Evolutionary conservation across 1,140 invertebrate genomes (phyloP).

Genomic region (Dendroctonus ponderosae): DNA sequence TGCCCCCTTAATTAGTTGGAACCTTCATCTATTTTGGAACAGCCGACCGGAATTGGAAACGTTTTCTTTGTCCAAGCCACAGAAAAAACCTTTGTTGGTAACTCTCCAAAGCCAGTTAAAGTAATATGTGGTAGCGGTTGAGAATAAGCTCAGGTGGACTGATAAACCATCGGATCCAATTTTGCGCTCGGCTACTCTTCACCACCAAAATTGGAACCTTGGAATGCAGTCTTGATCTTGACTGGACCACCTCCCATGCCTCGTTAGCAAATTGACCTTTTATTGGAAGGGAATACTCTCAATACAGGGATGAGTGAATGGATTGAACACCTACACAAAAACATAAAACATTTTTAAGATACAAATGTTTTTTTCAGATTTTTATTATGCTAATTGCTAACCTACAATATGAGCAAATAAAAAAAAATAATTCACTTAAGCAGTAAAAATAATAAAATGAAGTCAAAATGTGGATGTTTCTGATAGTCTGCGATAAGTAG

Average conservation of each 20-base stretch:
- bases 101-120: no score
- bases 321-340: slow-evolving; percentile 24
- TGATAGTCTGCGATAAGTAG: no score
- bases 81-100: background rate
- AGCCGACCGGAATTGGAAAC: no score
- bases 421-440: slow-evolving; percentile 4
- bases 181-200: slow-evolving; percentile 3
- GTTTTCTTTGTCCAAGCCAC: background rate
- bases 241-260: background rate
- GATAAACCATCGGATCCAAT: slow-evolving; percentile 7
- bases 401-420: slow-evolving; percentile 1
- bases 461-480: background rate
- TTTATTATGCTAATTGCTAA: slow-evolving; percentile 7
- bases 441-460: background rate
- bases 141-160: background rate
- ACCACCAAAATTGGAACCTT: slow-evolving; percentile 25
- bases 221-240: background rate
- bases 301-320: slow-evolving; percentile 5
- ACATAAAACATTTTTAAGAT: slow-evolving; percentile 8
- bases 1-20: no score
- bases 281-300: slow-evolving; percentile 9
- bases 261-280: slow-evolving; percentile 6
- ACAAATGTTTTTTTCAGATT: slow-evolving; percentile 10
- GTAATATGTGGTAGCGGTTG: background rate
- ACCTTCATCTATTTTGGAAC: no score